Conservation (phyloP, 2,888 invertebrate species). For the Spatulosminthurus flaviceps region DNA sequence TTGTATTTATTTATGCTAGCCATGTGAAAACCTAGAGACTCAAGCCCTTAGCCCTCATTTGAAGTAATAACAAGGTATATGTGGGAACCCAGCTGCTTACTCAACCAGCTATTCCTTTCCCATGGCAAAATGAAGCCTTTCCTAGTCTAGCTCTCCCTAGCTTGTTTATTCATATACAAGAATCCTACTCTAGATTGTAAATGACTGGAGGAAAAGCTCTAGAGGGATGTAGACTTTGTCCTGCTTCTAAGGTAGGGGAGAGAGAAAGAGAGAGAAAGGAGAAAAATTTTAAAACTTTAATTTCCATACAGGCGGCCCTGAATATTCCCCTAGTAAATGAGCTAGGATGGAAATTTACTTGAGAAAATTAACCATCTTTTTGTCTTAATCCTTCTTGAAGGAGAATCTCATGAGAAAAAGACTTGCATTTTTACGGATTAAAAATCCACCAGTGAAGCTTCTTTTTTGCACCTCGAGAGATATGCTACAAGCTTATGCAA, state of each 20-base stretch:
- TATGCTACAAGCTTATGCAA: background rate
- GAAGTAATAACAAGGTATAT: no score
- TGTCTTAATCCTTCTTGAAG: background rate
- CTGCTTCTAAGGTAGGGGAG: background rate
- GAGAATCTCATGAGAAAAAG: background rate
- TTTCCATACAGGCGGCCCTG: slow-evolving; percentile 32
- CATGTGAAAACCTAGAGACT: background rate
- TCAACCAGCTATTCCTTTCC: no score
- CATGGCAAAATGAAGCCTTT: no score
- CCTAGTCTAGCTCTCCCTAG: no score
- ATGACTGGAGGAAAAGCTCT: no score
- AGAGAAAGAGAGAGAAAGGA: background rate
- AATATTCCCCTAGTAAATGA: slow-evolving; percentile 41
- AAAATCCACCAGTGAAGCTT: no score
- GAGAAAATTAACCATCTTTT: slow-evolving; percentile 1
- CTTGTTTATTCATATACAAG: no score
- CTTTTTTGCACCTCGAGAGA: no score
- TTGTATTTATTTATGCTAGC: slow-evolving; percentile 26
- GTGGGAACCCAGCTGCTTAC: no score
- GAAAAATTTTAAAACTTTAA: slow-evolving; percentile 32
- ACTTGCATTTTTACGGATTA: background rate
- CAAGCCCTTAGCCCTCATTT: no score
- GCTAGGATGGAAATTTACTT: slow-evolving; percentile 21
- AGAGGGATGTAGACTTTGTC: no score
- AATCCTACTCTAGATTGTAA: no score